A percentile compares a stretch with the other conserved stretches of the same genome.
phyloP scores from a whole-genome alignment of 2,113 vertebrate genomes.

The Phylloscopus trochiloides region DNA sequence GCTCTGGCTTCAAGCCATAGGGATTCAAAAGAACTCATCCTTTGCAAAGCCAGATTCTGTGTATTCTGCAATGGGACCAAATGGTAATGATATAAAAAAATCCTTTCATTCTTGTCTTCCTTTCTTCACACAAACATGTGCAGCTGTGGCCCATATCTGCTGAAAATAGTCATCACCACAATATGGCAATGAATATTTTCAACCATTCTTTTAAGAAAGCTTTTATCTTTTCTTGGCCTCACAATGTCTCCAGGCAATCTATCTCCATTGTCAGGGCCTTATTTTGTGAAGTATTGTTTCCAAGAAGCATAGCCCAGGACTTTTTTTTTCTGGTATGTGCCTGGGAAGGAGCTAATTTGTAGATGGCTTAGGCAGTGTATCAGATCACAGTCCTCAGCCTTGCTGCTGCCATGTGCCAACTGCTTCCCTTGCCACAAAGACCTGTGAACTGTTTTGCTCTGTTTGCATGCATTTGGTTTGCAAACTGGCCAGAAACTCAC shows the following conservation, averaged over 20 bases:
- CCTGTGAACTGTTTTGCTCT: neutral
- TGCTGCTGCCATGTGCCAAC: neutral
- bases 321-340: neutral
- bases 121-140: conserved; percentile 40
- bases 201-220: conserved; percentile 42
- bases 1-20: neutral
- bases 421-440: neutral
- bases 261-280: conserved; percentile 41
- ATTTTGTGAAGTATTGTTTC: conserved; percentile 30
- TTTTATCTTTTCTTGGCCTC: conserved; percentile 58
- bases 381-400: neutral
- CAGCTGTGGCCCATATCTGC: conserved; percentile 54
- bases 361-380: neutral
- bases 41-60: neutral
- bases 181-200: conserved; percentile 51
- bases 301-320: neutral
- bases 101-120: conserved; percentile 33
- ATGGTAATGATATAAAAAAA: neutral
- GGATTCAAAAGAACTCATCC: neutral
- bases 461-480: neutral
- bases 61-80: neutral
- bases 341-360: conserved; percentile 17
- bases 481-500: neutral
- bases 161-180: conserved; percentile 42
- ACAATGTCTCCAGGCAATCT: neutral